Evolutionary conservation across 2,888 invertebrate species (phyloP).

Genomic region (Tipula helvola): DNA sequence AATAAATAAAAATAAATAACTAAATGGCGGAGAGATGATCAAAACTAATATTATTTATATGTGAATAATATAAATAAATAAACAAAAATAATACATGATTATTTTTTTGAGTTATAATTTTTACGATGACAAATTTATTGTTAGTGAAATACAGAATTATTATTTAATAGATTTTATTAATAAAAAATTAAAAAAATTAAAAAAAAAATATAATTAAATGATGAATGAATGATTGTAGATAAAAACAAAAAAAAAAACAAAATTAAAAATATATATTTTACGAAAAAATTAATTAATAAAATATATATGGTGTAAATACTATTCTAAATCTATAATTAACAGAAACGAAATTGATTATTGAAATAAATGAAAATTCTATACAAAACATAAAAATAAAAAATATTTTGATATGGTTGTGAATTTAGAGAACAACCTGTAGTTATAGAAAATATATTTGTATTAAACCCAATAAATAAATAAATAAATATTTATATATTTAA

Average conservation of each 20-base stretch:
- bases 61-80: not conserved
- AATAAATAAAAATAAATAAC: not conserved
- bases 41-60: conserved; percentile 7
- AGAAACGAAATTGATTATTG: not conserved
- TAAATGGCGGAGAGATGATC: conserved; percentile 7
- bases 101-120: not conserved
- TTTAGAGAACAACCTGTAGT: conserved; percentile 10
- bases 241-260: not conserved
- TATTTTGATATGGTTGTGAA: conserved; percentile 11
- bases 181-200: not conserved
- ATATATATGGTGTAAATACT: not conserved
- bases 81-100: not conserved
- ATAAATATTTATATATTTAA: not conserved
- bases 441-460: not conserved
- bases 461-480: not conserved
- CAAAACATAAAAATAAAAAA: not conserved
- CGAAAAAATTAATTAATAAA: not conserved
- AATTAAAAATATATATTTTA: not conserved
- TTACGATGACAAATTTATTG: not conserved
- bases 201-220: not conserved
- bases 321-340: not conserved
- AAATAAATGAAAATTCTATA: not conserved
- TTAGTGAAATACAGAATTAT: not conserved
- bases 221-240: not conserved
- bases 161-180: not conserved